Evolutionary conservation across 2,888 invertebrate species (phyloP).

Genomic region (Barypeithes pellucidus): DNA sequence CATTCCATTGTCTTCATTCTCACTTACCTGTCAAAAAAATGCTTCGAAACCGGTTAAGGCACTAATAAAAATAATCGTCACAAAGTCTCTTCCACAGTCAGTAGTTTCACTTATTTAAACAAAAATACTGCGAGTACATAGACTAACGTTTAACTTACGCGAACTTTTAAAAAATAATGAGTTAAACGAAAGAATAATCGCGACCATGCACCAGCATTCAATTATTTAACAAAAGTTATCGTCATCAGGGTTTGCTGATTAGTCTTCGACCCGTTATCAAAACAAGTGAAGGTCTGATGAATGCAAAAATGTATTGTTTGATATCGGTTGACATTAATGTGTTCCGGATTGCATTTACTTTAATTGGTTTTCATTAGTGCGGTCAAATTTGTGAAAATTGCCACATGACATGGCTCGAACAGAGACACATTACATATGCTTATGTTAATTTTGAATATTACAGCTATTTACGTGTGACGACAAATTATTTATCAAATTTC

Average conservation of each 20-base stretch:
- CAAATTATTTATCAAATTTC: no score
- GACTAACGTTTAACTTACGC: neutral
- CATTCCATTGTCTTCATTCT: no score
- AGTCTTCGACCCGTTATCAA: constrained; percentile 51
- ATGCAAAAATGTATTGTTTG: constrained; percentile 42
- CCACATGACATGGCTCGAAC: no score
- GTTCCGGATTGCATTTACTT: constrained; percentile 11
- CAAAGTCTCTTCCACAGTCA: neutral
- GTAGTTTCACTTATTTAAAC: neutral
- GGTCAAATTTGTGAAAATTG: neutral
- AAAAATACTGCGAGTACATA: neutral
- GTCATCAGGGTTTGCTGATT: constrained; percentile 48
- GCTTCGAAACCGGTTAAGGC: neutral
- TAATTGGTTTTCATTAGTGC: constrained; percentile 11
- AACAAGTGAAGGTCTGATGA: constrained; percentile 51
- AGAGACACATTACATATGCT: no score
- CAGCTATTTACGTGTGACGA: no score
- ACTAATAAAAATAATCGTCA: neutral
- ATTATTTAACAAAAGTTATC: constrained; percentile 47
- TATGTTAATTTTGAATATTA: no score
- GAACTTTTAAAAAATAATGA: constrained; percentile 14
- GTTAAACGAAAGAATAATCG: constrained; percentile 31
- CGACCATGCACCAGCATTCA: constrained; percentile 44
- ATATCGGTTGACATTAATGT: constrained; percentile 22
- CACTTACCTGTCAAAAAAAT: neutral